Conservation (phyloP, 2,888 invertebrate species). For the Notodonta dromedarius region DNA sequence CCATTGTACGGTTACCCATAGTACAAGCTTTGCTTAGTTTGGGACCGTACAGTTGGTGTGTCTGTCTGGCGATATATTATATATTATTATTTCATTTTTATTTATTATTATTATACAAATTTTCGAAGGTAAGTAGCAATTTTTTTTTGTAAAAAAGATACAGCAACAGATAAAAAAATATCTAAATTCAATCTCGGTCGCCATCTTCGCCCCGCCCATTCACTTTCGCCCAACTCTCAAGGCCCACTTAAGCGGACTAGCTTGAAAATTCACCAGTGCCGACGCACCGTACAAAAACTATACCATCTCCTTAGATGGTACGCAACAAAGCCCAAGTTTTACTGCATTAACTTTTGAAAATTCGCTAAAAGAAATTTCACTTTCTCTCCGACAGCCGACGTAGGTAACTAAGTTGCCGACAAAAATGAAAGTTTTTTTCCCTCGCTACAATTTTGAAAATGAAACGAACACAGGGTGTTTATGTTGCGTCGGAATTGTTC, state of each 20-base stretch:
- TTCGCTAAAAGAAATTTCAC: slow-evolving; percentile 38
- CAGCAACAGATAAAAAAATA: slow-evolving; percentile 1
- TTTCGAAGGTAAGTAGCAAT: too few relatives aligned
- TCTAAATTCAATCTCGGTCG: slow-evolving; percentile 3
- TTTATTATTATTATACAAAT: too few relatives aligned
- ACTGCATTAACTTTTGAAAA: slow-evolving; percentile 46
- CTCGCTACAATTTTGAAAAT: slow-evolving; percentile 19
- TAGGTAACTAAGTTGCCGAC: slow-evolving; percentile 38
- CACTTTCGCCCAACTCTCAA: slow-evolving; percentile 2
- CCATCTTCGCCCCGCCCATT: slow-evolving; percentile 1
- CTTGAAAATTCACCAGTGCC: slow-evolving; percentile 10
- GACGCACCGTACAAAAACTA: slow-evolving; percentile 18
- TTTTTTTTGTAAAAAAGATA: not conserved
- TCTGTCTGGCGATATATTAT: too few relatives aligned
- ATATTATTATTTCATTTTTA: too few relatives aligned
- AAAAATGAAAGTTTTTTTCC: slow-evolving; percentile 43
- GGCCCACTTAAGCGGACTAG: slow-evolving; percentile 4
- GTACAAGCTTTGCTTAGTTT: too few relatives aligned
- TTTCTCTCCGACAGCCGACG: slow-evolving; percentile 24
- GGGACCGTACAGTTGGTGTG: too few relatives aligned
- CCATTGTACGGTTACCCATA: too few relatives aligned
- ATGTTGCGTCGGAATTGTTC: slow-evolving; percentile 12
- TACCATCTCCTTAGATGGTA: slow-evolving; percentile 14
- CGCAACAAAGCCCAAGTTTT: slow-evolving; percentile 38
- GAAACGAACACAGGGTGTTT: slow-evolving; percentile 13